Percentiles rank a stretch among this genome's conserved stretches.
phyloP scores from a whole-genome alignment of 2,888 invertebrate genomes.

The Chloroclysta siterata region DNA sequence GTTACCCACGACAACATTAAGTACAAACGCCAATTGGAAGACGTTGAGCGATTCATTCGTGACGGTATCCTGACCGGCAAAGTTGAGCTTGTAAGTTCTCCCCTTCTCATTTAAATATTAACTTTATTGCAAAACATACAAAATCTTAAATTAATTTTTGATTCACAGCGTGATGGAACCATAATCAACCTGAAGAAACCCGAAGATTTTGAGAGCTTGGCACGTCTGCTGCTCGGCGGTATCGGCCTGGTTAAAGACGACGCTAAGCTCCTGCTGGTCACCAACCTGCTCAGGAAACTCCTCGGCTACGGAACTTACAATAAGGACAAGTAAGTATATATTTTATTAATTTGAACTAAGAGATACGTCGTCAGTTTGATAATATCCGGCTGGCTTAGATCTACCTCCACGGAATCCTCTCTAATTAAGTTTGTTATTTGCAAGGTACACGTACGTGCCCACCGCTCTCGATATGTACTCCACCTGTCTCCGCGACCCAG shows the following conservation, averaged over 20 bases:
- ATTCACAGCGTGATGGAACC: conserved; percentile 81
- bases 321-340: conserved; percentile 65
- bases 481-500: conserved; percentile 89
- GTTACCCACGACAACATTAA: conserved; percentile 62
- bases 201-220: conserved; percentile 87
- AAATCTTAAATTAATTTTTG: conserved; percentile 17
- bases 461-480: conserved; percentile 86
- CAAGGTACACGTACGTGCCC: conserved; percentile 80
- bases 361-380: background rate
- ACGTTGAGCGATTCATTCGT: conserved; percentile 80
- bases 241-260: conserved; percentile 83
- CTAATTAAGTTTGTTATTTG: conserved; percentile 22
- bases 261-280: conserved; percentile 77
- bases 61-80: conserved; percentile 74
- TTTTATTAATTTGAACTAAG: background rate
- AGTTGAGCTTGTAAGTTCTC: conserved; percentile 66
- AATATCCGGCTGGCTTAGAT: too few relatives aligned
- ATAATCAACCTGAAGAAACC: conserved; percentile 86
- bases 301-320: conserved; percentile 71
- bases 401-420: background rate
- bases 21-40: conserved; percentile 62
- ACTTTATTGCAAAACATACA: background rate
- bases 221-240: conserved; percentile 87
- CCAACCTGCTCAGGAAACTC: conserved; percentile 67
- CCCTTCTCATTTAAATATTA: background rate